Conservation (phyloP, 2,113 vertebrate species). For the Gallinago jamesoni region DNA sequence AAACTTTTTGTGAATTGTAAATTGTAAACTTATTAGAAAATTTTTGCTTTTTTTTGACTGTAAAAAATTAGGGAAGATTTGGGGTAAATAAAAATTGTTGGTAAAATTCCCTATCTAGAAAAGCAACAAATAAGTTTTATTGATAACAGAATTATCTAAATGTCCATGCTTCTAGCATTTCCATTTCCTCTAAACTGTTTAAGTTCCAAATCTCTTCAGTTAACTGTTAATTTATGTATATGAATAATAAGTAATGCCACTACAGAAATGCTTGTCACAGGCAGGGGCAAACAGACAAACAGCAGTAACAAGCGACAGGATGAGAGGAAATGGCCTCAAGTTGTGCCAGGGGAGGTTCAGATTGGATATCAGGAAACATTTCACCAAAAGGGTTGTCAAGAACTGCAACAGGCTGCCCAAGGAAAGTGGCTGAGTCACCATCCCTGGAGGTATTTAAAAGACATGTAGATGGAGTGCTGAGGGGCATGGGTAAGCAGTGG, state of each 20-base stretch:
- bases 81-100: background rate
- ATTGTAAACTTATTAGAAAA: background rate
- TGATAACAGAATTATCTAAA: background rate
- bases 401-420: background rate
- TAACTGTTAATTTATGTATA: background rate
- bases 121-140: background rate
- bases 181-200: background rate
- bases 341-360: background rate
- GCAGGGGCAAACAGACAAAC: background rate
- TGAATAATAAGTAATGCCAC: background rate
- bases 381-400: background rate
- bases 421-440: background rate
- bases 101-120: background rate
- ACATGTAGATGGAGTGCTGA: rapidly evolving
- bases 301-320: background rate
- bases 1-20: background rate
- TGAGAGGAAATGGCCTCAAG: background rate
- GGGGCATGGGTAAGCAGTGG: background rate
- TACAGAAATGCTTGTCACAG: background rate
- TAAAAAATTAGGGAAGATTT: background rate
- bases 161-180: background rate
- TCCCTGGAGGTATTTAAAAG: background rate
- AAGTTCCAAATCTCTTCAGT: background rate
- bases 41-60: background rate
- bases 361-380: background rate